Base-by-base conservation (phyloP, 2,888 invertebrate genomes). In the Nemurella pictetii region DNA sequence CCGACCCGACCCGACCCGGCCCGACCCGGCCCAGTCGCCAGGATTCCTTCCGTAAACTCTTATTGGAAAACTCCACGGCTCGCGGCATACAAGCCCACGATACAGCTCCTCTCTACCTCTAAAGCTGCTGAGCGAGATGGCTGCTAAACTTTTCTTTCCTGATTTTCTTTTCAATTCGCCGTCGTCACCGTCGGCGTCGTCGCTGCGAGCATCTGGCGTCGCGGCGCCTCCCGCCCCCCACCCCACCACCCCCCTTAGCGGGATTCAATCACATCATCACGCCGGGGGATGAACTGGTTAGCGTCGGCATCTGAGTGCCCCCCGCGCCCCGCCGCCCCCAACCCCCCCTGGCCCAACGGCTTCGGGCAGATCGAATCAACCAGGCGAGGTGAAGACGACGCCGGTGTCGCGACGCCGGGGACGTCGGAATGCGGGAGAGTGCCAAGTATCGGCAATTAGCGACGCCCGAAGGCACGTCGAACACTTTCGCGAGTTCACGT, bases 221-320 rank as follows among this genome's bases (percentile, higher is more conserved):
- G 55, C 55, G 55, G 20, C 55, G 55, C 55, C 55, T 1, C 55
- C 2, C 55, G 15, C 55, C 20, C 4, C 3, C 9, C 32, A 9
- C 3, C 15, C 55, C 15, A 7, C 30, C 84, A 26, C 30, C 4
- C 80, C 27, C 32, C 27, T 12, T 78, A 5, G 80, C 80, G 73
- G 78, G 84, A 84, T 85, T 83, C 85, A 85, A 85, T 85, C 85
- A 83, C 77, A 85, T 85, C 85, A 85, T 85, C 85, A 83, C 85
- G 83, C 85, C 85, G 83, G 85, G 85, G 81, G 85, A 85, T 85
- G 83, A 85, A 85, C 83, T 83, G 85, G 85, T 82, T 83, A 85
- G 83, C 81, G 80, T 80, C 85, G 85, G 83, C 85, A 83, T 83
- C 85, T 83, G 83, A 83, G 83, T 83, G 74, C 28, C 83, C 32